Evolutionary conservation across 2,888 invertebrate genomes (phyloP).

Genomic region (Drosophila glabriapex): DNA sequence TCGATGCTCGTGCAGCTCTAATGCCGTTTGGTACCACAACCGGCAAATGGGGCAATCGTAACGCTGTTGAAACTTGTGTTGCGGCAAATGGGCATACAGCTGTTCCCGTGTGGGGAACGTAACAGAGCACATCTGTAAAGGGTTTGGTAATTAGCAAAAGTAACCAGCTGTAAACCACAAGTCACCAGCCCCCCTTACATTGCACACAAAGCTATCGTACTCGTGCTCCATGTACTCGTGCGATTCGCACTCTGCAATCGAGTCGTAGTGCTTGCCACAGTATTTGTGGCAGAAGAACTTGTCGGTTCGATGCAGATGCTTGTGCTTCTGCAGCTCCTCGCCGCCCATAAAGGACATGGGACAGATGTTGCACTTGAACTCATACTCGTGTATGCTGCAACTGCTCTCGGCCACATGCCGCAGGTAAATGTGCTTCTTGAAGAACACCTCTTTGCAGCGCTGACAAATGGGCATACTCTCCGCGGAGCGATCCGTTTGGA

Average conservation of each 20-base stretch:
- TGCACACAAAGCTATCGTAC: slow-evolving; percentile 80
- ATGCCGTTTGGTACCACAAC: slow-evolving; percentile 79
- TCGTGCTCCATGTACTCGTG: slow-evolving; percentile 83
- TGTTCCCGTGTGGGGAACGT: slow-evolving; percentile 74
- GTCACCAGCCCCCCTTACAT: slow-evolving; percentile 64
- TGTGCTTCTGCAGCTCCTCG: slow-evolving; percentile 79
- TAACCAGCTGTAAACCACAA: neutral
- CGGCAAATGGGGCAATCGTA: slow-evolving; percentile 82
- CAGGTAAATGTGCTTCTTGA: slow-evolving; percentile 80
- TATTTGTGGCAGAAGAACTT: slow-evolving; percentile 83
- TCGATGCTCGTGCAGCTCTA: slow-evolving; percentile 82
- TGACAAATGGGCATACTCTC: slow-evolving; percentile 82
- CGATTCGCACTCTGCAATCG: slow-evolving; percentile 79
- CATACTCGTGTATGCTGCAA: slow-evolving; percentile 82
- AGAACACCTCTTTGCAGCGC: slow-evolving; percentile 83
- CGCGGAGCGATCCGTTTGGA: slow-evolving; percentile 76
- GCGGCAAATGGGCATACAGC: slow-evolving; percentile 76
- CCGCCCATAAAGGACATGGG: slow-evolving; percentile 83
- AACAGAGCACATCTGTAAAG: slow-evolving; percentile 74
- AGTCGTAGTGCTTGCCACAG: slow-evolving; percentile 82
- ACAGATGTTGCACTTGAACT: slow-evolving; percentile 82
- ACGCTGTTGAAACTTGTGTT: slow-evolving; percentile 80
- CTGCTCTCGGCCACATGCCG: slow-evolving; percentile 81
- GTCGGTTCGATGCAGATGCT: slow-evolving; percentile 74
- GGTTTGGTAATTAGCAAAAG: neutral